Evolutionary conservation across 2,888 invertebrate genomes (phyloP).

Genomic region (Mimas tiliae): DNA sequence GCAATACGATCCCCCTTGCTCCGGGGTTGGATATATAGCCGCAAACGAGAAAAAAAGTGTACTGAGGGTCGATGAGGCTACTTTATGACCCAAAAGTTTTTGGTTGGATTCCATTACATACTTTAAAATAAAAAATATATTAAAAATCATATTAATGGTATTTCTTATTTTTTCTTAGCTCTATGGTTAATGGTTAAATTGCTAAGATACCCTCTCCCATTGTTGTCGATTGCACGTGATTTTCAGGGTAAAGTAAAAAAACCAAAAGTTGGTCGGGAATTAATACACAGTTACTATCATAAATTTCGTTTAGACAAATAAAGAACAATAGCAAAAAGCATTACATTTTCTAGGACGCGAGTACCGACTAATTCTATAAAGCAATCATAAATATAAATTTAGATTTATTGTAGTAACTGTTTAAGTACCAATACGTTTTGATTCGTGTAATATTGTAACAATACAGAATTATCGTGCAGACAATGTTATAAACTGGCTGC

Average conservation of each 20-base stretch:
- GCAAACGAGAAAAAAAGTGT: too few relatives aligned
- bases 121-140: too few relatives aligned
- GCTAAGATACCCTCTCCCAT: background rate
- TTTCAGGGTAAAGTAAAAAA: background rate
- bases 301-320: background rate
- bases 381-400: conserved; percentile 23
- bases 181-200: conserved; percentile 19
- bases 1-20: too few relatives aligned
- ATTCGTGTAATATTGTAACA: conserved; percentile 1
- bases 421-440: background rate
- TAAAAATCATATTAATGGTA: too few relatives aligned
- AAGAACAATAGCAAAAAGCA: background rate
- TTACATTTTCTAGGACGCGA: background rate
- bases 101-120: too few relatives aligned
- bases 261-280: background rate
- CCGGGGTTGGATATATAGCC: too few relatives aligned
- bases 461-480: background rate
- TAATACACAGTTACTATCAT: background rate
- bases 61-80: too few relatives aligned
- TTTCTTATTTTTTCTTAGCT: background rate
- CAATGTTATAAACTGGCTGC: background rate
- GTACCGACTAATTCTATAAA: background rate
- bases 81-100: too few relatives aligned
- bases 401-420: conserved; percentile 21
- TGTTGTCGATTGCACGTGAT: conserved; percentile 2